phyloP scores from a whole-genome alignment of 2,797 vertebrate genomes.

The Silurus lanzhouensis region DNA sequence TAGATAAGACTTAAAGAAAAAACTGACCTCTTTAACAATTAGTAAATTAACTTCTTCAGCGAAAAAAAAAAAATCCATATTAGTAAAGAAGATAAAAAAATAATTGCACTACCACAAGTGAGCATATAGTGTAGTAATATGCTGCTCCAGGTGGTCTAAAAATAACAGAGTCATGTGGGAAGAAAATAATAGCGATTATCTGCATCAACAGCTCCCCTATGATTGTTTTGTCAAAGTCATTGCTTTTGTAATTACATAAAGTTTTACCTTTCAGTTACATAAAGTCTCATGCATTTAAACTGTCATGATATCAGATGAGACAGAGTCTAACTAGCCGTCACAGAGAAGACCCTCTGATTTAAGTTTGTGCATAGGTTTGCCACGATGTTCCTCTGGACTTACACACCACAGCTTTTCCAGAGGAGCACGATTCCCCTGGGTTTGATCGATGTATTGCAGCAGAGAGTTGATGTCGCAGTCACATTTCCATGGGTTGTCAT shows the following conservation, averaged over 20 bases:
- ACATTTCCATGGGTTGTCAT: conserved; percentile 76
- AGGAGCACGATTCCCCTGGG: conserved; percentile 60
- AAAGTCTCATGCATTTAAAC: conserved; percentile 50
- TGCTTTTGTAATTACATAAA: conserved; percentile 56
- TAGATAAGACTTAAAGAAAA: neutral
- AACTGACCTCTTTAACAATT: neutral
- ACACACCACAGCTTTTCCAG: conserved; percentile 62
- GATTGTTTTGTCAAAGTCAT: conserved; percentile 58
- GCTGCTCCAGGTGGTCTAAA: conserved; percentile 45
- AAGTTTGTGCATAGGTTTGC: conserved; percentile 65
- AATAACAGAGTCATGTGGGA: conserved; percentile 66
- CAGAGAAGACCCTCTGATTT: conserved; percentile 60
- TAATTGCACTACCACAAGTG: neutral
- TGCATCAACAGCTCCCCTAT: conserved; percentile 37
- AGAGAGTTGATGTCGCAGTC: conserved; percentile 74
- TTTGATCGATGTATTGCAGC: conserved; percentile 68
- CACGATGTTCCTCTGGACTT: conserved; percentile 65
- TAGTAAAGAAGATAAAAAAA: neutral
- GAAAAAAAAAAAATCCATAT: neutral
- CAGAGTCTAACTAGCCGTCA: conserved; percentile 48
- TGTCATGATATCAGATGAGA: conserved; percentile 24
- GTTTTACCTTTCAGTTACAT: conserved; percentile 57
- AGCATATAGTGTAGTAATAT: conserved; percentile 24
- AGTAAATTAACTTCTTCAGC: neutral
- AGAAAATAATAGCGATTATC: conserved; percentile 66